Conservation (phyloP, 2,888 invertebrate genomes). For the Stomorhina lunata region DNA sequence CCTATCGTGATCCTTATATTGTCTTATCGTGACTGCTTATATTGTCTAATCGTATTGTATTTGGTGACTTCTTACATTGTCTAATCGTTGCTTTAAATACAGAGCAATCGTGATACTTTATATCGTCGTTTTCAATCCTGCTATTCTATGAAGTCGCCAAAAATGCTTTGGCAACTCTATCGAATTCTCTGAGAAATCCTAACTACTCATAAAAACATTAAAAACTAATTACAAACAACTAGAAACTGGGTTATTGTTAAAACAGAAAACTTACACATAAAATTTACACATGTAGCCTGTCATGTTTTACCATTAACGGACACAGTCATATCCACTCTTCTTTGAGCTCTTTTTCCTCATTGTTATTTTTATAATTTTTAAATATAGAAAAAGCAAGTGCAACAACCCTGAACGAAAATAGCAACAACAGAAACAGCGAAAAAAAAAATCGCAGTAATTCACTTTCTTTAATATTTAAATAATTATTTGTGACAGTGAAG, state of each 20-base stretch:
- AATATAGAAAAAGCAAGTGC: conserved; percentile 23
- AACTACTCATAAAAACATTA: no score
- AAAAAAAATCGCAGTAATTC: conserved; percentile 11
- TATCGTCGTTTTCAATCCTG: no score
- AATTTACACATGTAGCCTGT: conserved; percentile 8
- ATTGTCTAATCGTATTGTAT: no score
- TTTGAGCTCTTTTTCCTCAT: neutral
- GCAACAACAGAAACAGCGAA: neutral
- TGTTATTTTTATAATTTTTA: neutral
- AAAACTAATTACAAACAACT: neutral
- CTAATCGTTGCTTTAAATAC: no score
- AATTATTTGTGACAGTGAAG: neutral
- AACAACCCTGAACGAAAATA: conserved; percentile 38
- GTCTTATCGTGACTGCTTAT: no score
- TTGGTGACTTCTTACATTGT: no score
- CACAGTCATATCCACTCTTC: neutral
- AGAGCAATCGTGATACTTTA: no score
- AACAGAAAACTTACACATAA: neutral
- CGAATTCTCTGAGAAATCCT: no score
- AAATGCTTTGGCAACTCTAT: no score
- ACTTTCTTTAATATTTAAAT: neutral
- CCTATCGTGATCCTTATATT: no score
- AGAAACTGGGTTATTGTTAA: conserved; percentile 3
- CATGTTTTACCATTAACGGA: neutral
- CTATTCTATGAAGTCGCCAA: no score